Base-by-base conservation (phyloP, 1,140 invertebrate species). In the Heliconius nattereri region DNA sequence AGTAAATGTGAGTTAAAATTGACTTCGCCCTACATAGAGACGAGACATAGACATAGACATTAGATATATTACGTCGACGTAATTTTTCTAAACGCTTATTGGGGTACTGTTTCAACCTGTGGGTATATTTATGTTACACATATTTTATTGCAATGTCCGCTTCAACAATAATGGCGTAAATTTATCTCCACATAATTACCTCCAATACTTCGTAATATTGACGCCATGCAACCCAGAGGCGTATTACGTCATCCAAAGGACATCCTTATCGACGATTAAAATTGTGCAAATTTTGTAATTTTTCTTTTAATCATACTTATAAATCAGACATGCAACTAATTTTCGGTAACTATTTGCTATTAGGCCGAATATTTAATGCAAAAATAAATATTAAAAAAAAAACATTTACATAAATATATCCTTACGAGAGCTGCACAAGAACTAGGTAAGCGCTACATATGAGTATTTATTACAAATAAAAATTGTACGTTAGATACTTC, bases 181-280 rank as follows among this genome's bases (percentile, higher is more conserved):
- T 7, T 66, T 66, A 66, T 66, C 60, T 66, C 23, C 60, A 66
- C 60, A 29, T 29, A 66, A 66, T 66, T 66, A 66, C 5, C 60
- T 29, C 11, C 23, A 66, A 66, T 66, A 66, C 60, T 66, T 66
- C 60, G 60, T 66, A 66, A 66, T 66, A 66, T 29, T 3, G 60
- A 66, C 60, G 60, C 11, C 26, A 16, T 16, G 60, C 60, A 66
- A 29, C 60, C 60, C 60, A 11, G 26, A 26, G 11, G 11, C 60
- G 9, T 66, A 66, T 66, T 66, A 66, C 60, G 60, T 66, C 60
- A 66, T 19, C 26, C 11, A 66, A 29, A 66, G 60, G 60, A 66
- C 26, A 29, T 66, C 60, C 60, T 66, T 66, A 29, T 66, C 23
- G 60, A 29, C 6, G 60, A 7, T 66, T 26, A 66, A 26, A 66